Percentiles rank a stretch among this genome's conserved stretches.
Evolutionary conservation across 2,888 invertebrate genomes (phyloP).

Genomic region (Parnassius apollo): DNA sequence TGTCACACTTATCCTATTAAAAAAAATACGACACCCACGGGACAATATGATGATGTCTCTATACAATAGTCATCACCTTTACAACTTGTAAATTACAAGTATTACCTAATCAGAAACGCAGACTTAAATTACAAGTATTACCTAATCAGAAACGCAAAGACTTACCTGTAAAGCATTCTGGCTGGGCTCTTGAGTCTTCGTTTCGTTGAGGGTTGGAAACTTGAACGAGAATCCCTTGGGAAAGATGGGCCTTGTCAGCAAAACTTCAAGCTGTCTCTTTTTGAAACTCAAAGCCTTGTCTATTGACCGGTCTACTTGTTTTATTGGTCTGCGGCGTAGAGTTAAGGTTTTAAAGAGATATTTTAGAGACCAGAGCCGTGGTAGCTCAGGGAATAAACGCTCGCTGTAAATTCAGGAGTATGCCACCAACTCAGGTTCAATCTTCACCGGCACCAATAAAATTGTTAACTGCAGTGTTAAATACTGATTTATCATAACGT

Average conservation of each 20-base stretch:
- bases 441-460: too few relatives aligned
- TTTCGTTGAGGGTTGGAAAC: conserved; percentile 74
- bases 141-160: background rate
- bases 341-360: conserved; percentile 36
- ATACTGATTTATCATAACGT: too few relatives aligned
- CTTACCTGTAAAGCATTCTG: conserved; percentile 69
- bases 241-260: conserved; percentile 83
- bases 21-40: too few relatives aligned
- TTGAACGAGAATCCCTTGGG: conserved; percentile 86
- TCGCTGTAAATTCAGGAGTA: too few relatives aligned
- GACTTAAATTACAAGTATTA: conserved; percentile 29
- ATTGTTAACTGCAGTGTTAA: too few relatives aligned
- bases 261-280: conserved; percentile 71
- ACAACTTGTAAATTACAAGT: background rate
- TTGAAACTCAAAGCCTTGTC: conserved; percentile 70
- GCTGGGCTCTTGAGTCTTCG: conserved; percentile 39
- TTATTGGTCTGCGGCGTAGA: conserved; percentile 49
- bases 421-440: too few relatives aligned
- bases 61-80: too few relatives aligned
- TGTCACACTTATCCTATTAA: too few relatives aligned
- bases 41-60: too few relatives aligned
- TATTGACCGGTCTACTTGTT: conserved; percentile 54
- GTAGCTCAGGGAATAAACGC: too few relatives aligned
- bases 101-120: background rate
- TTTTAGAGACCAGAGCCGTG: background rate